These are phyloP conservation scores for Hypothenemus hampei DNA, from an alignment of 1,140 invertebrate genomes.

Conservation along the genomic window DNA sequence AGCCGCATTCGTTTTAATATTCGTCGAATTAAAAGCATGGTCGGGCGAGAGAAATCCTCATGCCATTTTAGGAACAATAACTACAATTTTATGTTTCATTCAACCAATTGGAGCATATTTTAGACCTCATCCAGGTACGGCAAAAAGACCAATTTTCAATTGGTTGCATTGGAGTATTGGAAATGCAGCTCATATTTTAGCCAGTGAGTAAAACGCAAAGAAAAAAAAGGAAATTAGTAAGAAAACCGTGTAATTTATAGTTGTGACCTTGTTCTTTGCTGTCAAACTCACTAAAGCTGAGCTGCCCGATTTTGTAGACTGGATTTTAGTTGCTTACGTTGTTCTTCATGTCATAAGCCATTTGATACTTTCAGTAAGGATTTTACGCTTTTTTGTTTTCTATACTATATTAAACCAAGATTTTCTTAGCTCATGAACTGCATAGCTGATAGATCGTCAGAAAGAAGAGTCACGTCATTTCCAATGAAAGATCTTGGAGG, in stretches of 20 bases:
- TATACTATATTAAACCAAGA: slow-evolving; percentile 23
- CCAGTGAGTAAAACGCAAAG: slow-evolving; percentile 63
- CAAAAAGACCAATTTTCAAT: slow-evolving; percentile 82
- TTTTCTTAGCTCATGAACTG: slow-evolving; percentile 64
- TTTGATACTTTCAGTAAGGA: slow-evolving; percentile 80
- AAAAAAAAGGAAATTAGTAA: background rate
- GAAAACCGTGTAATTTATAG: slow-evolving; percentile 52
- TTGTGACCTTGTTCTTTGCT: slow-evolving; percentile 90
- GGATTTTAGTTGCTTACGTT: slow-evolving; percentile 82
- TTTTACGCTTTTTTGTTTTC: background rate
- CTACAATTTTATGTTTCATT: slow-evolving; percentile 75
- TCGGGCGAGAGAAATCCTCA: slow-evolving; percentile 69
- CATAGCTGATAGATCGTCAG: slow-evolving; percentile 64
- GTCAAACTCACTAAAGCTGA: slow-evolving; percentile 78
- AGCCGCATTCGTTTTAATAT: slow-evolving; percentile 74
- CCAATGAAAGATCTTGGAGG: slow-evolving; percentile 76
- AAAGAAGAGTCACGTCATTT: slow-evolving; percentile 70
- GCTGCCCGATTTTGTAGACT: slow-evolving; percentile 79
- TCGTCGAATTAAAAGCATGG: slow-evolving; percentile 77
- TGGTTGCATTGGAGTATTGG: slow-evolving; percentile 92
- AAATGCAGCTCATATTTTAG: slow-evolving; percentile 86
- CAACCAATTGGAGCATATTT: slow-evolving; percentile 83
- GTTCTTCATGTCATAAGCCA: slow-evolving; percentile 85
- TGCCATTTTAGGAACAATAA: slow-evolving; percentile 72
- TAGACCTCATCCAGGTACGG: slow-evolving; percentile 77